Base-by-base conservation (phyloP, 2,113 vertebrate genomes). In the Psettodes erumei region DNA sequence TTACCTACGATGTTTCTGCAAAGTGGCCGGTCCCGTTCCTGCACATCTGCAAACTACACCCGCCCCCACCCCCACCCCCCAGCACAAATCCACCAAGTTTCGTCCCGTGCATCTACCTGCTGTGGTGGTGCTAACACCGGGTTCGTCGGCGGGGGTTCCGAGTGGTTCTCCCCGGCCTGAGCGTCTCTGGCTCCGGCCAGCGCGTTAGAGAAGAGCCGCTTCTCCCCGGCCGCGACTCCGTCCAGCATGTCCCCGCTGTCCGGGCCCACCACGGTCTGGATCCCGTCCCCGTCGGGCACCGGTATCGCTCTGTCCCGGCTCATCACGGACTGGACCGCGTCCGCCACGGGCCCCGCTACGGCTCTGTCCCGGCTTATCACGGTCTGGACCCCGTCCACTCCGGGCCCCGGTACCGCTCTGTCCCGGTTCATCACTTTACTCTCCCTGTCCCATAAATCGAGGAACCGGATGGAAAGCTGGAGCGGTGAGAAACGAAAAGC, bases 351-450 rank as follows among this genome's bases (percentile, higher is more conserved):
- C 51, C 84, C 92, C 81, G 63, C 85, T 19, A 61, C 87, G 59
- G 79, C 83, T 93, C 94, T 93, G 81, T 95, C 95, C 90, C 94
- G 93, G 85, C 91, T 95, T 86, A 94, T 95, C 84, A 63, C 93
- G 90, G 90, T 75, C 79, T 91, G 91, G 47, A 88, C 71, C 75
- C 89, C 86, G 63, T 90, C 89, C 28, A 59, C 25, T 28, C 77
- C 86, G 60, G 84, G 79, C 50, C 79, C 92, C 90, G 64, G 82
- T 35, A 77, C 90, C 71, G 86, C 86, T 93, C 94, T 94, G 88
- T 95, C 95, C 91, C 94, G 94, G 89, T 95, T 96, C 96, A 96
- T 96, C 88, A 59, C 93, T 88, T 88, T 70, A 88, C 60, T 87
- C 70, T 61, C 55, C 47, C 70, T 55, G 71, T 86, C 82, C 90